phyloP scores from a whole-genome alignment of 1,140 invertebrate genomes.

The Caenorhabditis elegans region DNA sequence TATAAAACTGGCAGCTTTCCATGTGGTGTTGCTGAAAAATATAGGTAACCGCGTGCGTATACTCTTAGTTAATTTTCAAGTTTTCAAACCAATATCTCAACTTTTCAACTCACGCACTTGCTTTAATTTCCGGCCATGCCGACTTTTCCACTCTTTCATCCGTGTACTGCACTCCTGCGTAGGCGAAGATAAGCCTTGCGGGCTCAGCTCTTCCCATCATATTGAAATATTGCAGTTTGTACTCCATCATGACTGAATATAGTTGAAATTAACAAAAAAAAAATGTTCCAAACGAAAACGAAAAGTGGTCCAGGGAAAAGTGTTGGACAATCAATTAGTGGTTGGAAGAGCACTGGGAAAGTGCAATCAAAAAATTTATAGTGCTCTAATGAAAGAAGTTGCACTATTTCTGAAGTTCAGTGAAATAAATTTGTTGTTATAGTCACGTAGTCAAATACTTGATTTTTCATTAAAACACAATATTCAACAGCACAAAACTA shows the following conservation, averaged over 20 bases:
- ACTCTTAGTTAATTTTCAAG: not conserved
- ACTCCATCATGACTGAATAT: conserved; percentile 29
- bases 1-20: conserved; percentile 57
- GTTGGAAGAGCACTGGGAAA: not conserved
- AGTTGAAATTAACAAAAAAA: not conserved
- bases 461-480: too few relatives aligned
- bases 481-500: too few relatives aligned
- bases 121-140: conserved; percentile 51
- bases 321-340: not conserved
- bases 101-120: conserved; percentile 29
- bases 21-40: conserved; percentile 49
- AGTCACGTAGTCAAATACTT: too few relatives aligned
- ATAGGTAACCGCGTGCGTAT: too few relatives aligned
- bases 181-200: conserved; percentile 51
- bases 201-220: conserved; percentile 50
- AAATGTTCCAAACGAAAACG: not conserved
- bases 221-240: conserved; percentile 52
- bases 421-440: too few relatives aligned
- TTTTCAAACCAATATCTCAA: not conserved
- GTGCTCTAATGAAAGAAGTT: not conserved
- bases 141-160: conserved; percentile 49
- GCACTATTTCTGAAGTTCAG: not conserved
- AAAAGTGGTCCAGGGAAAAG: not conserved
- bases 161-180: conserved; percentile 46
- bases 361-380: not conserved